Base-by-base conservation (phyloP, 2,888 invertebrate genomes). In the Boloria euphrosyne region DNA sequence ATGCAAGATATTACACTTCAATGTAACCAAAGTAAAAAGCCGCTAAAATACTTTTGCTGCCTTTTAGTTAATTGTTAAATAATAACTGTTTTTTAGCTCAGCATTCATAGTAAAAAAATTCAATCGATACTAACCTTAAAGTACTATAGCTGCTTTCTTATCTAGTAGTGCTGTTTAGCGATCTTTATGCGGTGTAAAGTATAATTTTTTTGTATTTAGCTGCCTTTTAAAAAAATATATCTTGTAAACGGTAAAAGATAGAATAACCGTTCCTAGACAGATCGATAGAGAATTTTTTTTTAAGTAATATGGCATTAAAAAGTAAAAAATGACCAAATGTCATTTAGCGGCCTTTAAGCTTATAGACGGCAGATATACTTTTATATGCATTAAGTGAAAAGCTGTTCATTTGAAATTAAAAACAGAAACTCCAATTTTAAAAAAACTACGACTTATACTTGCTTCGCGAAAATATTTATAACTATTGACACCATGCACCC, bases 131-230 rank as follows among this genome's bases (percentile, higher is more conserved):
- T n/a, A 47, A 47, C 47, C 47, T 13, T 47, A 47, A 47, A 47
- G 47, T 47, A 47, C 47, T 47, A 47, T 47, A 47, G 47, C 47
- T 49, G 49, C 49, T 49, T 49, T 49, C n/a, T 49, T 16, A 49
- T 13, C 49, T 49, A 49, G 49, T 49, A 49, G 14, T 49, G 14
- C 49, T 49, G 49, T 49, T 49, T 49, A 49, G 49, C 49, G 49
- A 49, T 49, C 49, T 49, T 49, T 49, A 49, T 49, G 49, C 49
- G 49, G 16, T 49, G n/a, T 49, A 49, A 49, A 49, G 49, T 49
- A 47, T 47, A 13, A 16, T n/a, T 49, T 49, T 49, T 14, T 49
- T 49, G 49, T 49, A n/a, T 49, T 49, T 49, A 49, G n/a, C 49
- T n/a, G 49, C 14, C n/a, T 49, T 49, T 47, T 47, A 13, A 47